Evolutionary conservation across 2,113 vertebrate species (phyloP).

Genomic region (Natator depressus): DNA sequence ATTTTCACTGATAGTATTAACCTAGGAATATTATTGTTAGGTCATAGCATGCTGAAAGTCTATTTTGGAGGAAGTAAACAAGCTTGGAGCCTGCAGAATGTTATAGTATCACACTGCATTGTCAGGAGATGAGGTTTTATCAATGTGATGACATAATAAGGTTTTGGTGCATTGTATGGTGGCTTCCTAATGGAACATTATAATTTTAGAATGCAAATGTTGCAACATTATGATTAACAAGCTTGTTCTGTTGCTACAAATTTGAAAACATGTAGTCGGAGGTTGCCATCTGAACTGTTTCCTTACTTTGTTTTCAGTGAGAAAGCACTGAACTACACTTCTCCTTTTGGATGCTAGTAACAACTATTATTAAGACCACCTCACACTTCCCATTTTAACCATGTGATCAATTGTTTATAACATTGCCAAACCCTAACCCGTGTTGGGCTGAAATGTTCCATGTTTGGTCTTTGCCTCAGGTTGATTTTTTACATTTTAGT

Average conservation of each 20-base stretch:
- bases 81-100: neutral
- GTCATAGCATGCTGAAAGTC: neutral
- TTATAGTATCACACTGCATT: neutral
- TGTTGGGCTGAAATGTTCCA: too few species aligned
- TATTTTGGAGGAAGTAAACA: neutral
- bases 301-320: neutral
- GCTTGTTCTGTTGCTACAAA: accelerated
- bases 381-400: neutral
- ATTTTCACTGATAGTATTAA: neutral
- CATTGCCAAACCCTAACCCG: neutral
- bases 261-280: neutral
- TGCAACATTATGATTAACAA: neutral
- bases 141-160: neutral
- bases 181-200: neutral
- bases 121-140: neutral
- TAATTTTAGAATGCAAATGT: neutral
- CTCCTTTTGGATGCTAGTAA: neutral
- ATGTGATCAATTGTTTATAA: neutral
- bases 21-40: neutral
- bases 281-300: neutral
- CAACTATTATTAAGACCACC: neutral
- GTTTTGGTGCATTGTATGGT: neutral
- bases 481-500: neutral
- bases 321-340: neutral
- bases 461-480: neutral